Conservation (phyloP, 2,113 vertebrate species). For the Corythornis cristatus region DNA sequence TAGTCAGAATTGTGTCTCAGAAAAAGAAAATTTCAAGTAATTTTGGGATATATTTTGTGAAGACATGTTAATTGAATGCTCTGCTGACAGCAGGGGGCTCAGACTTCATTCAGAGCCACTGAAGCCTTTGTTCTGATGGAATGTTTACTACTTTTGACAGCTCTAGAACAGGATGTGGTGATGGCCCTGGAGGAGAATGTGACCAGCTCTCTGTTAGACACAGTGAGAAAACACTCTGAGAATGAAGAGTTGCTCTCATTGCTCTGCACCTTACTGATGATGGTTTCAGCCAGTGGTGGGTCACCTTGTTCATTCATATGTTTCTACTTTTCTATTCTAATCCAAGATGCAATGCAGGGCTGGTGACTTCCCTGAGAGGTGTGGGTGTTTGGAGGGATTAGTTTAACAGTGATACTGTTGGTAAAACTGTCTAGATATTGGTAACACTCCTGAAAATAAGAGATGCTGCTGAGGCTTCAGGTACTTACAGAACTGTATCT, state of each 20-base stretch:
- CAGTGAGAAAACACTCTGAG: neutral
- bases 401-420: neutral
- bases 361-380: neutral
- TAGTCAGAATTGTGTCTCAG: neutral
- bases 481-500: neutral
- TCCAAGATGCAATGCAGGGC: neutral
- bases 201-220: conserved; percentile 27
- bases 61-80: neutral
- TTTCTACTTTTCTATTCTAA: neutral
- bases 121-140: neutral
- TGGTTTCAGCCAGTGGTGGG: conserved; percentile 71
- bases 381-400: neutral
- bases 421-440: neutral
- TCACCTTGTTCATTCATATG: neutral
- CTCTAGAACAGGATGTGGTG: neutral
- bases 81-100: neutral
- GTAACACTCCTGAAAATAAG: neutral
- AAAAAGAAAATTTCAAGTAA: neutral
- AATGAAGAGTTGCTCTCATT: conserved; percentile 22
- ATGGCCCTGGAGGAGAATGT: neutral
- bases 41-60: neutral
- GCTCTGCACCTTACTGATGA: conserved; percentile 63
- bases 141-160: conserved; percentile 34
- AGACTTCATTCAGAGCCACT: neutral
- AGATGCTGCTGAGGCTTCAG: neutral